Evolutionary conservation across 1,140 invertebrate genomes (phyloP).

Genomic region (Drosophila melanica): DNA sequence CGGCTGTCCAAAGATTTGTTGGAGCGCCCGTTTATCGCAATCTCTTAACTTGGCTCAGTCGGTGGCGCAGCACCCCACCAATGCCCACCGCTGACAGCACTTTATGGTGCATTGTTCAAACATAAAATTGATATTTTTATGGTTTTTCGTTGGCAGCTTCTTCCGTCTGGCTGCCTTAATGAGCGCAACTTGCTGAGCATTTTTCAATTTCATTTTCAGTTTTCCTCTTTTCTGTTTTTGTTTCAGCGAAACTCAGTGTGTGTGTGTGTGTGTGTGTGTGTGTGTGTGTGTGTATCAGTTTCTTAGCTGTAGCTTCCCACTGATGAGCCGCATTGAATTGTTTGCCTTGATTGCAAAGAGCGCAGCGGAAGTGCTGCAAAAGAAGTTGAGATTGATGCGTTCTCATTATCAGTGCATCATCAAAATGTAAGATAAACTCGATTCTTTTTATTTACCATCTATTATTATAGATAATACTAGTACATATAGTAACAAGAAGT

Average conservation of each 20-base stretch:
- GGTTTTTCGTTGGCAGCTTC: constrained; percentile 33
- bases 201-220: constrained; percentile 13
- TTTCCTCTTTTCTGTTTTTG: neutral
- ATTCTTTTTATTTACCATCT: neutral
- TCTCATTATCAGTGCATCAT: neutral
- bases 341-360: constrained; percentile 12
- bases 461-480: too few species aligned
- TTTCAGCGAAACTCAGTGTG: neutral
- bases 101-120: constrained; percentile 63
- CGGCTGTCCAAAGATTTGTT: constrained; percentile 18
- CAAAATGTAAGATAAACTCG: neutral
- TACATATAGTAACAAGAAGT: too few species aligned
- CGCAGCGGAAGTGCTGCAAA: neutral
- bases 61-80: neutral
- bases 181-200: constrained; percentile 23
- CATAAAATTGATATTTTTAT: constrained; percentile 70
- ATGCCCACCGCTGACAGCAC: constrained; percentile 17
- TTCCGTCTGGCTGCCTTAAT: constrained; percentile 32
- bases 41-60: constrained; percentile 29
- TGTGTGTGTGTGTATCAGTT: neutral
- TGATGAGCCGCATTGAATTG: constrained; percentile 19
- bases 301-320: constrained; percentile 2
- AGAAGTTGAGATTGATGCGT: neutral
- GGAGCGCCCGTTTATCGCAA: constrained; percentile 36
- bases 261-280: neutral